Percentiles rank a stretch among this genome's conserved stretches.
These are phyloP conservation scores for Rhabdornis inornatus DNA, from an alignment of 2,113 vertebrate genomes.

Conservation along the genomic window DNA sequence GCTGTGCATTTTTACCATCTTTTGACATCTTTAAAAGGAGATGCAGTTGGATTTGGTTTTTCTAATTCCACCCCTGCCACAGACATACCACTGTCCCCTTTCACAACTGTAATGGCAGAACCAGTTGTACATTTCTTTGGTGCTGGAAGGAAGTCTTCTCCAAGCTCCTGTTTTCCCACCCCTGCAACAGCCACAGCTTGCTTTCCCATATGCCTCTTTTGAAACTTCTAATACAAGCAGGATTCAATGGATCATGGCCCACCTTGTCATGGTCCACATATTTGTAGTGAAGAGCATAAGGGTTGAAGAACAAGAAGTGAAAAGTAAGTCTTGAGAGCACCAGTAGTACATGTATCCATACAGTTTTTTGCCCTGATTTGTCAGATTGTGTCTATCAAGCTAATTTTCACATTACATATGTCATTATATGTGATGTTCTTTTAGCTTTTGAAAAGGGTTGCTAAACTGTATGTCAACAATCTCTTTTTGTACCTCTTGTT, in stretches of 20 bases:
- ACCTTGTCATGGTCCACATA: neutral
- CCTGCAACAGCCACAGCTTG: neutral
- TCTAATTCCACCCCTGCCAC: fast-evolving
- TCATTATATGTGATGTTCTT: neutral
- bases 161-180: neutral
- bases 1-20: neutral
- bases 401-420: neutral
- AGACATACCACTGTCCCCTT: neutral
- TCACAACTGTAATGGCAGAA: neutral
- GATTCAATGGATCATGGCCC: neutral
- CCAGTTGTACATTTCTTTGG: neutral
- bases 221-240: neutral
- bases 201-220: neutral
- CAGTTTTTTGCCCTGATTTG: neutral
- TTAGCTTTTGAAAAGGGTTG: neutral
- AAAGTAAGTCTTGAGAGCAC: neutral
- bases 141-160: neutral
- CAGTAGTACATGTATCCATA: neutral
- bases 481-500: neutral
- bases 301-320: neutral
- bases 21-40: neutral
- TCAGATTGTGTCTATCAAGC: neutral
- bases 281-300: neutral
- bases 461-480: neutral
- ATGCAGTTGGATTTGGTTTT: neutral